These are phyloP conservation scores for Silurus asotus DNA, from an alignment of 2,113 vertebrate species.

Conservation along the genomic window DNA sequence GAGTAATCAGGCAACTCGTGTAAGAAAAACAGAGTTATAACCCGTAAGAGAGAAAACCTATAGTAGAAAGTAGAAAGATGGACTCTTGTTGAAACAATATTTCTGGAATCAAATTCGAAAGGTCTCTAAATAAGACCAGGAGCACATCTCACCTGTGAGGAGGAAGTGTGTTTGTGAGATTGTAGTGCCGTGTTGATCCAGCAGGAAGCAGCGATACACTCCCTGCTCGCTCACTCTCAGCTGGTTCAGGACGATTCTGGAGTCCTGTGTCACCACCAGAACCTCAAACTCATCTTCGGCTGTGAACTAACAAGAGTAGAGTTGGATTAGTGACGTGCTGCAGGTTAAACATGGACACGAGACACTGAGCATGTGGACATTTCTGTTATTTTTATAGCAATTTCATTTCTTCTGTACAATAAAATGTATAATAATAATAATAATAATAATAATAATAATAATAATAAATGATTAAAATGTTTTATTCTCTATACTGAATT, in stretches of 20 bases:
- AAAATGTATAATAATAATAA: too few relatives aligned
- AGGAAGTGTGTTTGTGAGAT: constrained; percentile 60
- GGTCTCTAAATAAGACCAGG: background rate
- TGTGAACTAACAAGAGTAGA: constrained; percentile 44
- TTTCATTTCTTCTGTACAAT: too few relatives aligned
- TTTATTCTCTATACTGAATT: background rate
- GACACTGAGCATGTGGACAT: background rate
- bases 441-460: too few relatives aligned
- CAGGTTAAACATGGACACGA: background rate
- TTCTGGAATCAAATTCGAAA: background rate
- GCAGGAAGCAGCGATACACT: constrained; percentile 68
- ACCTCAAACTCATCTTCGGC: constrained; percentile 52
- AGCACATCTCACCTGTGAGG: constrained; percentile 58
- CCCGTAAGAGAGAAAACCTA: background rate
- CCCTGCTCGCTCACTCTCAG: constrained; percentile 63
- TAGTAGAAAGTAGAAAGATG: background rate
- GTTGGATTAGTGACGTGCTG: background rate
- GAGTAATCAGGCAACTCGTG: background rate
- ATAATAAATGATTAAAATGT: background rate
- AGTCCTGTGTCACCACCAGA: constrained; percentile 65
- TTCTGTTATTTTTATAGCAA: too few relatives aligned
- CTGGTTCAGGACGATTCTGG: constrained; percentile 70
- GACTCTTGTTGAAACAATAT: background rate
- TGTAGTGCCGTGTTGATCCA: constrained; percentile 51
- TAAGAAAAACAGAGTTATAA: background rate